Conservation (phyloP, 2,888 invertebrate genomes). For the Noctuana brunneofusca region DNA sequence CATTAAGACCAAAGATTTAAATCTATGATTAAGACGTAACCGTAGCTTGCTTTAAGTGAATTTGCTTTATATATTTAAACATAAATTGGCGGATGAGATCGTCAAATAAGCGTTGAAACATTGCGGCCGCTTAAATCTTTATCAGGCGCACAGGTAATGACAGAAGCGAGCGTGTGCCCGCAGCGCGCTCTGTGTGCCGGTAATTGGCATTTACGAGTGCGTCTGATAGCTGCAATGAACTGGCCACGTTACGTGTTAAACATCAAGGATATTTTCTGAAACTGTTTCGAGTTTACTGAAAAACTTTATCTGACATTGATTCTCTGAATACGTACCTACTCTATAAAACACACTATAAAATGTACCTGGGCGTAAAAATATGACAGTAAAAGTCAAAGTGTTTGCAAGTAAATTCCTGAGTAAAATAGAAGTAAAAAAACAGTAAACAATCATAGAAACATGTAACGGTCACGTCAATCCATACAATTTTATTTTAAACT, state of each 20-base stretch:
- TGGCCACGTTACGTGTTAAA: not conserved
- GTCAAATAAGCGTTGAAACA: conserved; percentile 27
- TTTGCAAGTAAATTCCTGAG: too few species aligned
- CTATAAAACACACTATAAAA: too few species aligned
- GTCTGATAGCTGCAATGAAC: conserved; percentile 14
- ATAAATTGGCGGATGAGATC: conserved; percentile 6
- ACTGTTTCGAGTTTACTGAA: not conserved
- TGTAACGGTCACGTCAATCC: too few species aligned
- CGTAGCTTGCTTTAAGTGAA: not conserved
- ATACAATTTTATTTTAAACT: too few species aligned
- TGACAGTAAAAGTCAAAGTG: too few species aligned
- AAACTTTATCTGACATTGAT: not conserved
- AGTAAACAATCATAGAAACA: too few species aligned
- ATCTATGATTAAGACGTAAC: too few species aligned
- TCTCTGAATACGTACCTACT: not conserved
- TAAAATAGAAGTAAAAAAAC: too few species aligned
- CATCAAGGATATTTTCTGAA: not conserved
- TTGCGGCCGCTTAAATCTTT: conserved; percentile 29
- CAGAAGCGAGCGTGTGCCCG: conserved; percentile 16
- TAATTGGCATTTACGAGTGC: conserved; percentile 27
- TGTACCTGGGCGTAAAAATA: too few species aligned
- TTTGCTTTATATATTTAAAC: conserved; percentile 1
- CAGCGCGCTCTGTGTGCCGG: conserved; percentile 15
- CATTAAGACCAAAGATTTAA: too few species aligned
- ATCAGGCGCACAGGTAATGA: conserved; percentile 32